Evolutionary conservation across 2,113 vertebrate genomes (phyloP), one percentile per base, ranked within the genome.

Genomic region (Notothenia rossii): DNA sequence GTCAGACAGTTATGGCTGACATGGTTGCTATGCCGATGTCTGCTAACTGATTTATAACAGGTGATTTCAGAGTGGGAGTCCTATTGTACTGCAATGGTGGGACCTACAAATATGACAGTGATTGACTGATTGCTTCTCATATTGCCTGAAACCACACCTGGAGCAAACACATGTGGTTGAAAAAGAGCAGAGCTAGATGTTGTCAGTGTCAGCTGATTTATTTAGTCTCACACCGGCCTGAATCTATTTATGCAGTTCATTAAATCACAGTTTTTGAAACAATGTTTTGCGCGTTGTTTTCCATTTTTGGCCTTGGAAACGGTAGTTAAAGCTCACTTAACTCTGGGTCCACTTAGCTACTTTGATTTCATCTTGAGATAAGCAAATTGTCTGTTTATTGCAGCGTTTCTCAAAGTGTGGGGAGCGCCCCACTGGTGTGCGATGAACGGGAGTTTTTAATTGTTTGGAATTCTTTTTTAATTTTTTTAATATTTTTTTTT

Each of bases 21-120:
- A 55, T 64, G 59, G 84, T 68, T 83, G 71, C 89, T 82, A 72
- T 29, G 79, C 72, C 73, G 33, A 71, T 77, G 62, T 80, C 65
- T 60, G 71, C 68, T 81, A 62, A 77, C 63, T 67, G 75, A 71
- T 79, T 85, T 66, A 40, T 46, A 62, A 63, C 65, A 55, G 62
- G 68, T 77, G 84, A 76, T 75, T 80, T 75, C 60, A 64, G 81
- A 64, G 81, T 68, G 69, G 64, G 80, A 70, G 56, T 79, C 18
- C 43, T 20, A 11, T 33, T 43, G 8, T 5, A n/a, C 68, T 77
- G 54, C 49, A 65, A 81, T 70, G 50, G 46, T 1, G 60, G 49
- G 49, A 53, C 58, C 67, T 8, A 33, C 71, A 71, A 25, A 50
- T 64, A 58, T 73, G 72, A 73, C 62, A 17, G 29, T 10, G 46